A percentile compares a stretch with the other conserved stretches of the same genome.
These are phyloP conservation scores for Nymphicus hollandicus DNA, from an alignment of 2,113 vertebrate genomes.

Conservation along the genomic window DNA sequence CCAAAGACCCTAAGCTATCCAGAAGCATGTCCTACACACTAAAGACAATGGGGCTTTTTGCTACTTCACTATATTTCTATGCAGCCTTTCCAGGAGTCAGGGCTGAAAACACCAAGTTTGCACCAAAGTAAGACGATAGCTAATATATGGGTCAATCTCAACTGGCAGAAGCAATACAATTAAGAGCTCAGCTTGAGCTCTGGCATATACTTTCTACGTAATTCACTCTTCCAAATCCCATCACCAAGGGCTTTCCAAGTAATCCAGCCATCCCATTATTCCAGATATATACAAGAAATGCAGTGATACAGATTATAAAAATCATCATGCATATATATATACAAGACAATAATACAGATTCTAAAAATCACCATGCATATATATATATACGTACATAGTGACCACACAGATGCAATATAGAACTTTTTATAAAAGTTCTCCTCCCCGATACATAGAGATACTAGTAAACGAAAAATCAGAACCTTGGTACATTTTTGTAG, in stretches of 20 bases:
- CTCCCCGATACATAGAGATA: rapidly evolving
- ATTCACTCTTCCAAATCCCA: conserved; percentile 23
- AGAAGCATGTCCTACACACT: rapidly evolving
- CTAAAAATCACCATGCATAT: neutral
- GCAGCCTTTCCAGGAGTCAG: neutral
- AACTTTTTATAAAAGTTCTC: neutral
- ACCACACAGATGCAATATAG: neutral
- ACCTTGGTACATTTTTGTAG: neutral
- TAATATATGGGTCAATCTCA: neutral
- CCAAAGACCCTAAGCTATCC: neutral
- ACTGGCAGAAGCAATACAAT: conserved; percentile 2
- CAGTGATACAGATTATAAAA: neutral
- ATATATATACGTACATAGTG: rapidly evolving
- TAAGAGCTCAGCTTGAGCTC: conserved; percentile 38
- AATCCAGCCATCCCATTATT: neutral
- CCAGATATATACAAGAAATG: neutral
- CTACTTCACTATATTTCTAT: neutral
- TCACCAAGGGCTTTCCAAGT: neutral
- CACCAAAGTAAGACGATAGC: neutral
- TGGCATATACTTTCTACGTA: conserved; percentile 30
- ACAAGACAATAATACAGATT: neutral
- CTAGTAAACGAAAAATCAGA: neutral
- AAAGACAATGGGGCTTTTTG: neutral
- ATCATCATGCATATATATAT: neutral
- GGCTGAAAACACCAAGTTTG: neutral